These are phyloP conservation scores for Umimayanthus kanabou DNA, from an alignment of 92 coral and sea anemone genomes.

Conservation along the genomic window DNA sequence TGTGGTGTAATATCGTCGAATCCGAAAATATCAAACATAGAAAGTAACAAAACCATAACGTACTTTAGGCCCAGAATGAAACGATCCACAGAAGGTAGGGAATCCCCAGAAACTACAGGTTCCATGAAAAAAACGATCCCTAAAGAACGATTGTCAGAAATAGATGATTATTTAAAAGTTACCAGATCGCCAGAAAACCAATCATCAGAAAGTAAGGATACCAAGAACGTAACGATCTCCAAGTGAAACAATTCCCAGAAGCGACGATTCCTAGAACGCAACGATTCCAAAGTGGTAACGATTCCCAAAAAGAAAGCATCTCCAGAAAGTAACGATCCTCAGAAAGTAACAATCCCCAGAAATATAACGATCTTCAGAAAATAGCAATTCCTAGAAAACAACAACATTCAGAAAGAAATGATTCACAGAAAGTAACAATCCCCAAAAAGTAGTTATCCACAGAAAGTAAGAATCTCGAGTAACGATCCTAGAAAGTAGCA, in stretches of 20 bases:
- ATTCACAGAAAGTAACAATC: too few relatives aligned
- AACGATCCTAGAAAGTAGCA: background rate
- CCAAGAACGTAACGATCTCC: background rate
- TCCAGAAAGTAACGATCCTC: background rate
- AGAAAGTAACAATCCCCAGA: background rate
- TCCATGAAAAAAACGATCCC: background rate
- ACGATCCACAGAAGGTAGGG: too few relatives aligned
- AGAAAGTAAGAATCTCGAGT: too few relatives aligned
- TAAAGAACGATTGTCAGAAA: background rate
- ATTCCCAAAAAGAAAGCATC: background rate
- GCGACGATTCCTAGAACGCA: background rate
- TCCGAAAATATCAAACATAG: too few relatives aligned
- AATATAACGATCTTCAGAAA: background rate
- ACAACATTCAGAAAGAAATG: too few relatives aligned
- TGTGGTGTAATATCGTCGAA: background rate
- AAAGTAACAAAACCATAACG: background rate
- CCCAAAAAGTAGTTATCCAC: too few relatives aligned
- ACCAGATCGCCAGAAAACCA: background rate
- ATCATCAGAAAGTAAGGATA: too few relatives aligned
- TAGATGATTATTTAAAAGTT: too few relatives aligned
- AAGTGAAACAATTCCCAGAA: background rate
- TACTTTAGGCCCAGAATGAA: too few relatives aligned
- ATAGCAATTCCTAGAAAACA: background rate
- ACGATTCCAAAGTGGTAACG: background rate
- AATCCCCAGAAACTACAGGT: background rate